These are phyloP conservation scores for Dicentrarchus labrax DNA, from an alignment of 2,113 vertebrate species.

Conservation along the genomic window DNA sequence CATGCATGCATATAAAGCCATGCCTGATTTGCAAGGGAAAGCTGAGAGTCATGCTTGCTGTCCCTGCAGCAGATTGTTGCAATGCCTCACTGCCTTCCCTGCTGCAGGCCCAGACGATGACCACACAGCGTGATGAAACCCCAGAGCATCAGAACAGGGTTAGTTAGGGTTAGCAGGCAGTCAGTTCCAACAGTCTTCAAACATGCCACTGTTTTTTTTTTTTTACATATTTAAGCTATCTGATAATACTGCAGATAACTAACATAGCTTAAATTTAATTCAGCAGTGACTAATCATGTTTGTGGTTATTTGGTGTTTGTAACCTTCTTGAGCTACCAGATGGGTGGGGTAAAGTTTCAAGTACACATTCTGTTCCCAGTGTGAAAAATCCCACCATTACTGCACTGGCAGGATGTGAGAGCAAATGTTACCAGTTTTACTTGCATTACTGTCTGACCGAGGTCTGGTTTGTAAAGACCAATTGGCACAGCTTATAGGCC, in stretches of 20 bases:
- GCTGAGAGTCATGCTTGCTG: conserved; percentile 45
- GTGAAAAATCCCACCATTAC: not conserved
- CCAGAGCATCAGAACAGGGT: conserved; percentile 26
- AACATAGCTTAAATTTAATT: conserved; percentile 1
- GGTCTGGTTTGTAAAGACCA: conserved; percentile 12
- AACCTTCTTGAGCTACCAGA: conserved; percentile 5
- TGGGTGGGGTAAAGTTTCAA: conserved; percentile 17
- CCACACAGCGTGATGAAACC: conserved; percentile 39
- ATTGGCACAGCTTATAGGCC: not conserved
- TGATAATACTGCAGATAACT: conserved; percentile 1
- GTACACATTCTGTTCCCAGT: conserved; percentile 8
- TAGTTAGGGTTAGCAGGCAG: conserved; percentile 33
- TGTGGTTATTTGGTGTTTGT: conserved; percentile 20
- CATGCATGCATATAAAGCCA: conserved; percentile 25
- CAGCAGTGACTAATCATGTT: conserved; percentile 21
- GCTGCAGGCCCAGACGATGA: conserved; percentile 58
- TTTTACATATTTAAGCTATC: not conserved
- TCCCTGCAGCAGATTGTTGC: conserved; percentile 56
- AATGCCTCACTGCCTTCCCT: conserved; percentile 51
- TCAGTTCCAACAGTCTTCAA: conserved; percentile 32
- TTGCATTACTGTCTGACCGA: not conserved
- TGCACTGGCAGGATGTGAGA: conserved; percentile 13
- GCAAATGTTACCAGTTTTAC: conserved; percentile 7
- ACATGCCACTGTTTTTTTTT: conserved; percentile 7
- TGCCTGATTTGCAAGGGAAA: conserved; percentile 74